Base-by-base conservation (phyloP, 2,888 invertebrate species). In the Polydrusus tereticollis region DNA sequence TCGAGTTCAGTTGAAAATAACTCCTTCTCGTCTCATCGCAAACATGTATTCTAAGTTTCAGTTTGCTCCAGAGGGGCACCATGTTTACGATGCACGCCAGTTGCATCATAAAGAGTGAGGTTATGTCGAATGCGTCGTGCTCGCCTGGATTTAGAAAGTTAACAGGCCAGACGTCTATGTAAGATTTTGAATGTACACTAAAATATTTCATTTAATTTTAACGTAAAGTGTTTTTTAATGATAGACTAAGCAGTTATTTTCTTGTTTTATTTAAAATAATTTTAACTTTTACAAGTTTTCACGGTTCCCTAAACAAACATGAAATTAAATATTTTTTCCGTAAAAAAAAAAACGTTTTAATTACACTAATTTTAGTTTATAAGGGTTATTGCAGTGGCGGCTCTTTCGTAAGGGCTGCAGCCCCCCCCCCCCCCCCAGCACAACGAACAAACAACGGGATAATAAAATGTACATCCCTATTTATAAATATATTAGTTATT, bases 111-210 rank as follows among this genome's bases (percentile, higher is more conserved):
- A 99, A 99, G 74, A 99, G 87, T 10, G 96, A 92, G 2, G 95
- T 95, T 76, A 94, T 95, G 77, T 97, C 96, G 86, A 97, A 97
- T 64, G 91, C 91, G 86, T 91, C 94, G 81, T 88, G 92, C 84
- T 90, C 91, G 72, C 87, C 91, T 74, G 92, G 95, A 80, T 91
- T 88, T 76, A 98, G 91, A 77, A 97, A 91, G 84, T 99, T 98
- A 1, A 98, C 93, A 0, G 99, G 95, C 99, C 99, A 99, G 3
- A 99, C 97, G 86, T 99, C 99, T 69, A 99, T 96, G 86, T 93
- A 96, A 77, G 91, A 90, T 23, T 92, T 89, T 63, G 88, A 85
- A 0, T 89, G 87, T 14, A 88, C 89, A 50, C 92, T 92, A 82
- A 55, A 80, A 79, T 18, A 18, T 45, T 63, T 21, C 1, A 21